Evolutionary conservation across 1,140 invertebrate genomes (phyloP).

Genomic region (Diachasma alloeum): DNA sequence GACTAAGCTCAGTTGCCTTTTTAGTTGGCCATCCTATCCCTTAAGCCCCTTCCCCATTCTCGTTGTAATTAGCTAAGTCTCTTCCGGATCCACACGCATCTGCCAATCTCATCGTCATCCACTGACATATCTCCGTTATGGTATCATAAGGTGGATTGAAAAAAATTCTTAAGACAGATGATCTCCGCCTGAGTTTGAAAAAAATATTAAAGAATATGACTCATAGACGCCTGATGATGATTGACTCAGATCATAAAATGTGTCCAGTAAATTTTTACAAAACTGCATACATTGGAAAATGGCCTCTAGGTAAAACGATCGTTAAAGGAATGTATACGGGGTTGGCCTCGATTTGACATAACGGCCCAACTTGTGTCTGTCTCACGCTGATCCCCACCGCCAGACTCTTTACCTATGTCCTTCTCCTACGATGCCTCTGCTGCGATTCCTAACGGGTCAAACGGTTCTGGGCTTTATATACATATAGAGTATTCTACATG

Average conservation of each 20-base stretch:
- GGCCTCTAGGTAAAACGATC: background rate
- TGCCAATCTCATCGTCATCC: background rate
- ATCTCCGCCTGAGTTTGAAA: background rate
- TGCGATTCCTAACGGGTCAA: constrained; percentile 35
- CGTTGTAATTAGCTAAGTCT: constrained; percentile 5
- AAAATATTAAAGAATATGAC: too few species aligned
- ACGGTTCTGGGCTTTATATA: constrained; percentile 1
- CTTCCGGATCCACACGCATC: background rate
- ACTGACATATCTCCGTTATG: background rate
- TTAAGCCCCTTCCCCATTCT: background rate
- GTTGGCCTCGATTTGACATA: constrained; percentile 45
- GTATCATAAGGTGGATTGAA: background rate
- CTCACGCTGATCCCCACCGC: constrained; percentile 18
- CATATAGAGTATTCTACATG: background rate
- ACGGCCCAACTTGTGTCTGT: constrained; percentile 33
- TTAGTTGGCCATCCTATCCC: background rate
- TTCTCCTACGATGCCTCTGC: background rate
- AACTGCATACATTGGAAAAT: background rate
- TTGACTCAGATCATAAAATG: background rate
- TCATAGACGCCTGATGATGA: background rate
- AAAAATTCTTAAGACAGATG: background rate
- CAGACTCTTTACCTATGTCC: constrained; percentile 12
- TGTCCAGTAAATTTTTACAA: background rate
- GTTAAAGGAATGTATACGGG: background rate
- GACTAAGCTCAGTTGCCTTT: constrained; percentile 1